Evolutionary conservation across 2,888 invertebrate genomes (phyloP).

Genomic region (Protonemura montana): DNA sequence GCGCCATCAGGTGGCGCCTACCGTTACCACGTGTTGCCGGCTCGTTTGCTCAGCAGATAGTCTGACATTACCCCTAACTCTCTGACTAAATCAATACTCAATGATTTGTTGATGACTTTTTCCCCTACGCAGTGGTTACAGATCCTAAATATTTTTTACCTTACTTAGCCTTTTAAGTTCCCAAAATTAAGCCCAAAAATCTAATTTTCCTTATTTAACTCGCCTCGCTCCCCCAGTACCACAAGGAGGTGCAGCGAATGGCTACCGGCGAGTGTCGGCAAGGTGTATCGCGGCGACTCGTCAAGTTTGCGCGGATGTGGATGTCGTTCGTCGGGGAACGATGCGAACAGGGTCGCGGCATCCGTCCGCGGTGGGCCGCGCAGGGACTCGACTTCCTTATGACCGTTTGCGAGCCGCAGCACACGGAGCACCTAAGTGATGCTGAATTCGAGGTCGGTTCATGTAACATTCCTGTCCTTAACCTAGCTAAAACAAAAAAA

Average conservation of each 20-base stretch:
- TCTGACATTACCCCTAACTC: too few species aligned
- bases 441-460: conserved; percentile 74
- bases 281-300: conserved; percentile 67
- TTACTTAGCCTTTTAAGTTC: too few species aligned
- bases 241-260: conserved; percentile 76
- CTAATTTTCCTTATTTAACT: conserved; percentile 46
- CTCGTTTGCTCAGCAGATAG: too few species aligned
- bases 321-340: conserved; percentile 86
- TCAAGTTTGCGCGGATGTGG: conserved; percentile 82
- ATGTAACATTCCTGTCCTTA: too few species aligned
- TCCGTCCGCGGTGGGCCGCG: conserved; percentile 86
- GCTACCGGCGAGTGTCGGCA: conserved; percentile 61
- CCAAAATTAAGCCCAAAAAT: conserved; percentile 13
- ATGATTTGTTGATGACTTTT: too few species aligned
- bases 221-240: conserved; percentile 62
- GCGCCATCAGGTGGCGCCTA: too few species aligned
- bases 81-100: too few species aligned
- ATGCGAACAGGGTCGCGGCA: conserved; percentile 83
- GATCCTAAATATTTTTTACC: too few species aligned
- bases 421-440: conserved; percentile 78
- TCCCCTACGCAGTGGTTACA: too few species aligned
- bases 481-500: too few species aligned
- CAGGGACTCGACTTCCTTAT: conserved; percentile 89
- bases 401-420: conserved; percentile 83
- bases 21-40: too few species aligned